Base-by-base conservation (phyloP, 2,113 vertebrate genomes). In the Todiramphus saurophagus region DNA sequence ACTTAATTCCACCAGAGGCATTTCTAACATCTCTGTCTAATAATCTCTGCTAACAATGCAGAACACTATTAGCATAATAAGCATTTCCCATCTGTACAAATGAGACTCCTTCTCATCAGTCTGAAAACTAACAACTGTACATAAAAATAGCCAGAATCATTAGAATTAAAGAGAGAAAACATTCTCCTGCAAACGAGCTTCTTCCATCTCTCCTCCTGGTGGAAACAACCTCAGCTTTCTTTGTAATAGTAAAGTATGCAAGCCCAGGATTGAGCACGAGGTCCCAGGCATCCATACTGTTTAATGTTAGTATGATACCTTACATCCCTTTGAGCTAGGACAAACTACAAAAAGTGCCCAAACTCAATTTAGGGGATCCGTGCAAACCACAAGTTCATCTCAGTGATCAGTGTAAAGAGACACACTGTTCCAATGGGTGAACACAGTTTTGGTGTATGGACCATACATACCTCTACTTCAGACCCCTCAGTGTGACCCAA, bases 61-160 rank as follows among this genome's bases (percentile, higher is more conserved):
- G 97, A 98, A 96, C 96, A 84, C 82, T 81, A 97, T 97, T 96
- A 97, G 96, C 97, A 98, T 97, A 97, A 97, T 93, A 97, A 97
- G 93, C 93, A 93, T 95, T 97, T 97, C 97, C 96, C 97, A 97
- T 97, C 97, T 98, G 97, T 88, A 93, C 97, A 93, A 97, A 97
- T 87, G 66, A 97, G 86, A 56, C 90, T 95, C 68, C 79, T 95
- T 87, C 75, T 97, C 97, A 98, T 97, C 97, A 96, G 95, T 94
- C 96, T 96, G 85, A 94, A 96, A 97, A 95, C 96, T 90, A 97
- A 97, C 73, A 92, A 92, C 95, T 95, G 85, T 94, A 90, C 67
- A 81, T 93, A 94, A 95, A 98, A 97, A 92, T 96, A 92, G 18
- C 51, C 16, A 25, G 72, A 93, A 96, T 92, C 79, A 75, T 95